Conservation (phyloP, 2,797 vertebrate genomes). For the Pseudomugil tenellus region DNA sequence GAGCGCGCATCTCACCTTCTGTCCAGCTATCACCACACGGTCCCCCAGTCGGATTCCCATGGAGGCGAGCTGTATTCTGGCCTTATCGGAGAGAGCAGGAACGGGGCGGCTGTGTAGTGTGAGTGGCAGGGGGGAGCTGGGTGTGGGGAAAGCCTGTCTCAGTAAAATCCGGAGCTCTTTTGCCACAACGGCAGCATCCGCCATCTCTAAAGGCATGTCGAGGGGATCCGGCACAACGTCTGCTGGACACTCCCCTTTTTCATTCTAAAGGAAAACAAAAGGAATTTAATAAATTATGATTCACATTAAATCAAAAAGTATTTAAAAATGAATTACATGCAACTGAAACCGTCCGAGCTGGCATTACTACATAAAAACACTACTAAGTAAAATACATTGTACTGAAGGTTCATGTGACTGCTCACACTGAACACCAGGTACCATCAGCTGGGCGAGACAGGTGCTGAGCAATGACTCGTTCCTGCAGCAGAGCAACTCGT, state of each 20-base stretch:
- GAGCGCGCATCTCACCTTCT: slow-evolving; percentile 87
- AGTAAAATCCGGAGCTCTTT: slow-evolving; percentile 90
- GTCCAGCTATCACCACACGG: slow-evolving; percentile 93
- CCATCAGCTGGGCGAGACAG: too few species aligned
- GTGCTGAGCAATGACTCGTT: too few species aligned
- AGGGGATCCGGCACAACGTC: slow-evolving; percentile 94
- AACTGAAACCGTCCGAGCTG: neutral
- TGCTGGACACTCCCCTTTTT: slow-evolving; percentile 89
- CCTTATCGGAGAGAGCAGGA: slow-evolving; percentile 76
- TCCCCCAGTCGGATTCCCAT: slow-evolving; percentile 92
- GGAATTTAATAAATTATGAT: neutral
- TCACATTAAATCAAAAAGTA: too few species aligned
- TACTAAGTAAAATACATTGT: too few species aligned
- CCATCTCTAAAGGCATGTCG: slow-evolving; percentile 96
- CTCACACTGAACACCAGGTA: too few species aligned
- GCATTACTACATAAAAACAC: too few species aligned
- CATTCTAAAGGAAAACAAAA: slow-evolving; percentile 82
- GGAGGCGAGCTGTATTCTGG: slow-evolving; percentile 82
- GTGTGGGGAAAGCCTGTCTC: slow-evolving; percentile 85
- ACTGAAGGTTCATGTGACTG: too few species aligned
- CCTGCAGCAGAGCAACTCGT: too few species aligned
- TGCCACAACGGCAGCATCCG: slow-evolving; percentile 90
- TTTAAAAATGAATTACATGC: too few species aligned
- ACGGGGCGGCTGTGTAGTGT: slow-evolving; percentile 68
- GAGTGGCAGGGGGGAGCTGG: slow-evolving; percentile 78